These are phyloP conservation scores for Mnemiopsis leidyi DNA, from an alignment of 37 sponge, comb jelly and placozoan genomes.

Conservation along the genomic window DNA sequence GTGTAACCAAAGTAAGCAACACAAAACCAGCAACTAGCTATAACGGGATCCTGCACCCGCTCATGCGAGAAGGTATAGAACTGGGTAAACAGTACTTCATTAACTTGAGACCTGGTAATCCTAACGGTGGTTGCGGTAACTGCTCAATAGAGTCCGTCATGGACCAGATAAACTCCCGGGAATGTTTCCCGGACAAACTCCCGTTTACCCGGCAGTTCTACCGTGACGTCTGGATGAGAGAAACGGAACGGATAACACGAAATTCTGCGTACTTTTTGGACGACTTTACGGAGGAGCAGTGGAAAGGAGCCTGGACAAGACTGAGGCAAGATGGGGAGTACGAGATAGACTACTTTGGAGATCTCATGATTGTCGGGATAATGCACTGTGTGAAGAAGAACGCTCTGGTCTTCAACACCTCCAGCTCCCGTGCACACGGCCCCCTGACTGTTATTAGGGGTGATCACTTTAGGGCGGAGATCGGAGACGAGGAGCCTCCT, in stretches of 20 bases:
- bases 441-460: slow-evolving; percentile 15
- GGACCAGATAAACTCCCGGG: background rate
- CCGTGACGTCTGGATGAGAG: slow-evolving; percentile 21
- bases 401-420: slow-evolving; percentile 16
- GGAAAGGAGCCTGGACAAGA: background rate
- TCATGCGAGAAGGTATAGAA: background rate
- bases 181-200: background rate
- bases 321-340: background rate
- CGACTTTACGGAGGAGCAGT: background rate
- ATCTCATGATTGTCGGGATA: slow-evolving; percentile 12
- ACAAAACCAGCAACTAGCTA: background rate
- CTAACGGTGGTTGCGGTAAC: background rate
- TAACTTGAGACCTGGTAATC: background rate
- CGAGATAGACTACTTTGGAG: slow-evolving; percentile 22
- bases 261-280: background rate
- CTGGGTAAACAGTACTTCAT: background rate
- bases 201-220: background rate
- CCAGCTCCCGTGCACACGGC: background rate
- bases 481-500: background rate
- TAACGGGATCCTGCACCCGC: background rate
- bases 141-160: slow-evolving; percentile 18
- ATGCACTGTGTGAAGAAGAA: slow-evolving; percentile 18
- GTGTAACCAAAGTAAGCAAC: background rate
- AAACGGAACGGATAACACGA: background rate
- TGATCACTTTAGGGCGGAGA: background rate